Base-by-base conservation (phyloP, 2,888 invertebrate genomes). In the Aporophyla lueneburgensis region DNA sequence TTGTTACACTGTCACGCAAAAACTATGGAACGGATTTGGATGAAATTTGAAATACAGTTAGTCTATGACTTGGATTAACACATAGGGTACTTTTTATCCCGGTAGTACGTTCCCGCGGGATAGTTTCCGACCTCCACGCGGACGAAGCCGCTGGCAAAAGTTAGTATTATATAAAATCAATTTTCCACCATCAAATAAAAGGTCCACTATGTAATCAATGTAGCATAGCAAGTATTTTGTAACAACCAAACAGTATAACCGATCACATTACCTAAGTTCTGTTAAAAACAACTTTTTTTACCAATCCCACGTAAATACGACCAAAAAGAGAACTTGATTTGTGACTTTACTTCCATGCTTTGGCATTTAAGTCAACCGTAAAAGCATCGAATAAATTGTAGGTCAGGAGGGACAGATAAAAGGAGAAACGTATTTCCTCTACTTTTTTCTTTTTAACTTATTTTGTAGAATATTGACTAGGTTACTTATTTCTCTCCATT, bases 371-470 rank as follows among this genome's bases (percentile, higher is more conserved):
- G 93, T 95, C 95, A 95, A 94, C 94, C 95, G 95, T 95, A 94
- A 96, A 96, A 94, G 93, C 95, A 94, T 94, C 94, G 94, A 95
- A 95, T 96, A 95, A 96, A 96, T 96, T 95, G 95, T 96, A 94
- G 95, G 96, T 96, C 96, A 95, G 94, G 95, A 95, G 95, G 96
- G 96, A 96, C 95, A 96, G 95, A 96, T 96, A 96, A 96, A 96
- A 91, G 92, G 93, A 89, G 87, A 87, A 93, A 90, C 91, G 92
- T 91, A 92, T 93, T 94, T 94, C 92, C 91, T 68, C 89, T 88
- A 87, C 91, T 90, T 93, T 93, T 93, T 92, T 89, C 89, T 91
- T 93, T 93, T 93, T 90, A 92, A 93, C 91, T 94, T 94, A 93
- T 95, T 95, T 92, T 86, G 91, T 91, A 84, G 91, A 92, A 93